These are phyloP conservation scores for Teleiodes luculella DNA, from an alignment of 2,888 invertebrate species.

Conservation along the genomic window DNA sequence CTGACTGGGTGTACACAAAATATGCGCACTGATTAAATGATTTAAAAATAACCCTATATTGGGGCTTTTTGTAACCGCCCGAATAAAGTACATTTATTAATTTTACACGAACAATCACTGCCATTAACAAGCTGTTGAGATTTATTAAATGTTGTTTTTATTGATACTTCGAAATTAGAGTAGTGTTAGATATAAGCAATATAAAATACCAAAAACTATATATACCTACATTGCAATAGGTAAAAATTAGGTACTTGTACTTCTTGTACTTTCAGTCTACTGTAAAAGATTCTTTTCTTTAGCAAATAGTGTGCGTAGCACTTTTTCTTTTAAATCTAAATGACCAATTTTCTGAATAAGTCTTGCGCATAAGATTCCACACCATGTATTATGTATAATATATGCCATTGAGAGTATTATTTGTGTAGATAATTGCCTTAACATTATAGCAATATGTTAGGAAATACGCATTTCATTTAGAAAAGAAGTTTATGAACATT, in stretches of 20 bases:
- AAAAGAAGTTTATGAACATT: neutral
- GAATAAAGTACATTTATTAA: no score
- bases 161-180: neutral
- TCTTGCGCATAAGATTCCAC: neutral
- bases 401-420: conserved; percentile 14
- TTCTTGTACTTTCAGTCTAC: neutral
- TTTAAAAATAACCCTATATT: no score
- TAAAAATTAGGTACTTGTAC: neutral
- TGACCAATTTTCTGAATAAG: neutral
- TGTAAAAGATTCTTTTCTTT: neutral
- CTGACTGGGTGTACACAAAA: no score
- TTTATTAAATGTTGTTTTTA: neutral
- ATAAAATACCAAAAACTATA: conserved; percentile 7
- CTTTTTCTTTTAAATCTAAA: neutral
- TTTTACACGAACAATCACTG: neutral
- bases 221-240: neutral
- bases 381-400: neutral
- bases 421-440: conserved; percentile 5
- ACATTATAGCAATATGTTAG: conserved; percentile 11
- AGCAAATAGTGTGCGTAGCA: neutral
- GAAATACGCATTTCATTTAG: neutral
- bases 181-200: neutral
- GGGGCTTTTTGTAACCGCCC: no score
- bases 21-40: no score
- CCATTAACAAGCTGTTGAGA: conserved; percentile 1